Evolutionary conservation across 2,797 vertebrate species (phyloP), one percentile per base, ranked within the genome.

Genomic region (Cirrhinus mrigala): DNA sequence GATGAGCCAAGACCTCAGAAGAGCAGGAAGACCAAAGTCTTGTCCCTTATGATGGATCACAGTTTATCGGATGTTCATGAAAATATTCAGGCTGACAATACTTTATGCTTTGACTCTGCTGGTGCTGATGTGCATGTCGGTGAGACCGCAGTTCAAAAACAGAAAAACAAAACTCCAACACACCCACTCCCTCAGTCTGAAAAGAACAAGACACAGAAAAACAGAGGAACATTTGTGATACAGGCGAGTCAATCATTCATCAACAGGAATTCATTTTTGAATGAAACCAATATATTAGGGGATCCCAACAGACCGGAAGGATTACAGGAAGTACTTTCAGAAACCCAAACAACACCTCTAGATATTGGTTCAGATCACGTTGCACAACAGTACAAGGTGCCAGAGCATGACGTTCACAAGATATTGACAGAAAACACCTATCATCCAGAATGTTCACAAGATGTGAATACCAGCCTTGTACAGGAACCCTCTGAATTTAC

Each of bases 161-260:
- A 27, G 33, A 69, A 75, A 77, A 84, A 52, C 44, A 84, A 76
- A 46, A 69, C 18, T 15, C 40, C 50, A 7, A 27, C 46, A 18
- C 46, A 58, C 2, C 56, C 85, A 40, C 46, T 15, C 56, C 27
- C 29, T 50, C 66, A 37, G n/a, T 62, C 18, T 54, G 58, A 84
- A 37, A 22, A 77, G 69, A 44, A 11, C 33, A 83, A 20, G 18
- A 89, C 71, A 74, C 27, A 85, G 18, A 90, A 75, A 87, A 90
- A 89, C 87, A 92, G 93, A 84, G 68, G 60, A n/a, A 93, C 91
- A 0, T 93, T 92, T 89, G 83, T 92, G 8, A 20, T 94, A 56
- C 89, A 92, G 4, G 40, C 83, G n/a, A 48, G 0, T 22, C 8
- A 12, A 15, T 7, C 46, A 20, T 62, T 70, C 4, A n/a, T n/a